phyloP scores from a whole-genome alignment of 2,113 vertebrate species.

The Hypocryptadius cinnamomeus region DNA sequence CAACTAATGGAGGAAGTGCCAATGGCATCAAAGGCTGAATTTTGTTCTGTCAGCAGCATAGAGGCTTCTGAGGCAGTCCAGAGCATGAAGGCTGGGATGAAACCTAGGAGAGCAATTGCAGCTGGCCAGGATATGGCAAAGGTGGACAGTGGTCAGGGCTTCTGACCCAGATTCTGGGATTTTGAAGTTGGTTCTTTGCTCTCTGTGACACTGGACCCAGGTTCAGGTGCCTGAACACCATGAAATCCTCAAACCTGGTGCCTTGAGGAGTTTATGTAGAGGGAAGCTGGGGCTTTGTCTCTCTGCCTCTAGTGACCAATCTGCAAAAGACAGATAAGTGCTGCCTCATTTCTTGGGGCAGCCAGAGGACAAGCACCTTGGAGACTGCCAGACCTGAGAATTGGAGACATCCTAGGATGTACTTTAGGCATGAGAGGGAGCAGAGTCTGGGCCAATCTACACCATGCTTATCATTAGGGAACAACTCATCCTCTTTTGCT shows the following conservation, averaged over 20 bases:
- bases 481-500: background rate
- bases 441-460: background rate
- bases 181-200: background rate
- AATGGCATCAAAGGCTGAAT: constrained; percentile 30
- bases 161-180: background rate
- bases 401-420: background rate
- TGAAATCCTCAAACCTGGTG: background rate
- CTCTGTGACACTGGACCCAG: background rate
- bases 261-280: background rate
- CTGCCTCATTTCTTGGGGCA: background rate
- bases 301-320: background rate
- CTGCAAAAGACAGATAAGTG: background rate
- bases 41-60: constrained; percentile 9
- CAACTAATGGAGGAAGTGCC: constrained; percentile 13
- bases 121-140: background rate
- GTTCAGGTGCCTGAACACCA: background rate
- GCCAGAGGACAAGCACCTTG: background rate
- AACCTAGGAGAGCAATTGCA: background rate
- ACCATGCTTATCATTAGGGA: accelerated
- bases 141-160: background rate
- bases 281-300: background rate
- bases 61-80: background rate
- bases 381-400: background rate
- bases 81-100: background rate
- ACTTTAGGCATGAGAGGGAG: background rate